A percentile compares a stretch with the other conserved stretches of the same genome.
phyloP scores from a whole-genome alignment of 2,113 vertebrate genomes.

The Arizona elegans region DNA sequence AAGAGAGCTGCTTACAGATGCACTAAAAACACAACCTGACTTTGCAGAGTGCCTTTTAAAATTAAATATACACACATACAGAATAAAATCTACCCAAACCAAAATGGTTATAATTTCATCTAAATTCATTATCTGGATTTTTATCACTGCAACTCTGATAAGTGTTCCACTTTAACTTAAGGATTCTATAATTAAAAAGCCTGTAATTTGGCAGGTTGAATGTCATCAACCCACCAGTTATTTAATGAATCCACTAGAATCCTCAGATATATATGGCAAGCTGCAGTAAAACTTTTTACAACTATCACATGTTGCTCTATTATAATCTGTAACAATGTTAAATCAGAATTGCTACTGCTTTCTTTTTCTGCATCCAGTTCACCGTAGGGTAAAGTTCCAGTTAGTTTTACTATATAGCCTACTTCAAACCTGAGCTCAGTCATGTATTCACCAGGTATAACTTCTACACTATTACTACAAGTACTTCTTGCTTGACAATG shows the following conservation, averaged over 20 bases:
- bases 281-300: neutral
- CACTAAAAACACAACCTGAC: neutral
- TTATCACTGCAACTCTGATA: neutral
- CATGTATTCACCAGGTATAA: neutral
- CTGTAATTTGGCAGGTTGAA: neutral
- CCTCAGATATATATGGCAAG: neutral
- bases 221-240: neutral
- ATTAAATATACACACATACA: neutral
- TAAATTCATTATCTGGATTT: neutral
- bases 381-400: neutral
- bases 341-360: neutral
- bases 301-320: neutral
- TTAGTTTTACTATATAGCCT: neutral
- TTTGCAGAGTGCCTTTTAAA: neutral
- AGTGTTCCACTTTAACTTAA: neutral
- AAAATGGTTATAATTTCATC: neutral
- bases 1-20: neutral
- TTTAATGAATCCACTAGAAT: neutral
- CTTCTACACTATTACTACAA: neutral
- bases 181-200: neutral
- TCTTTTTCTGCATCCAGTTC: neutral
- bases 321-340: neutral
- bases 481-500: neutral
- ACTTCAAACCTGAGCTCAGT: neutral
- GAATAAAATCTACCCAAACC: neutral